Percentiles rank a stretch among this genome's conserved stretches.
Conservation (phyloP, 2,888 invertebrate genomes). For the Lepidocyrtoides sp. region DNA sequence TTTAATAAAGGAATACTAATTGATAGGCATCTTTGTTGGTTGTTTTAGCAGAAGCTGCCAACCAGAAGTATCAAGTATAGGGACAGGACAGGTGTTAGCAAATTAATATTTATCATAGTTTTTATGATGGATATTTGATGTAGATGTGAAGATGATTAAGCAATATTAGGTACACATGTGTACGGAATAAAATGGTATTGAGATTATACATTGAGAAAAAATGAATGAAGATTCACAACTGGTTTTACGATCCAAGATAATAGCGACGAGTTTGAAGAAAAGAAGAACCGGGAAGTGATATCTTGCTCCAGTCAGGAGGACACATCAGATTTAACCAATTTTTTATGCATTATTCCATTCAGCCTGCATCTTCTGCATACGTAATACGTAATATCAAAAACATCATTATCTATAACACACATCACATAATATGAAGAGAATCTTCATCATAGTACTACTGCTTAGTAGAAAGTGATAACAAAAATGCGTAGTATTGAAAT, state of each 20-base stretch:
- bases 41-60: not conserved
- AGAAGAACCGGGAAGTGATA: constrained; percentile 65
- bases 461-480: constrained; percentile 19
- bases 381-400: not conserved
- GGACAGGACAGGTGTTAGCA: not conserved
- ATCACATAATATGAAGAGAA: not conserved
- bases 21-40: not conserved
- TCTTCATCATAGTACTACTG: not conserved
- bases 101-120: not conserved
- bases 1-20: not conserved
- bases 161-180: not conserved
- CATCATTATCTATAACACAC: not conserved
- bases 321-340: constrained; percentile 19
- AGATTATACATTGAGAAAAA: not conserved
- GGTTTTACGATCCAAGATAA: constrained; percentile 28
- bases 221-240: constrained; percentile 64
- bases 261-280: constrained; percentile 4
- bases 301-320: constrained; percentile 42
- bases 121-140: not conserved
- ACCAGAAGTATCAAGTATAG: no score
- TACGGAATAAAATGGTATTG: not conserved
- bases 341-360: not conserved
- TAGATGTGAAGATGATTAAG: not conserved
- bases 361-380: not conserved
- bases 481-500: constrained; percentile 1